Evolutionary conservation across 2,797 vertebrate genomes (phyloP).

Genomic region (Rhodeus uyekii): DNA sequence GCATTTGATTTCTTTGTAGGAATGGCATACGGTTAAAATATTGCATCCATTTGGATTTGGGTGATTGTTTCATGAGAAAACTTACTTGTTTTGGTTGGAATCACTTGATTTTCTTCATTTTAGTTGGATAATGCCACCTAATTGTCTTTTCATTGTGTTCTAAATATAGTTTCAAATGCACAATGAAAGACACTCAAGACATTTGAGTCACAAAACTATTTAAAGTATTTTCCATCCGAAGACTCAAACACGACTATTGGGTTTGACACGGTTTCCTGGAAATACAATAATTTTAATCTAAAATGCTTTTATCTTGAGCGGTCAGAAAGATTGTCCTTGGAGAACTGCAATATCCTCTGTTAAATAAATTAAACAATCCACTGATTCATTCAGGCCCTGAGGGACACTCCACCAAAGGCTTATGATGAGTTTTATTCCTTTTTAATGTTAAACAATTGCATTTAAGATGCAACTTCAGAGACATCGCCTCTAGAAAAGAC

Average conservation of each 20-base stretch:
- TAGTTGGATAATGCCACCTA: background rate
- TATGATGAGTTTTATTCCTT: conserved; percentile 27
- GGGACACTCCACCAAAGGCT: conserved; percentile 26
- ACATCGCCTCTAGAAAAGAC: background rate
- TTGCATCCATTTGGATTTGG: background rate
- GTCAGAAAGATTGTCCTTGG: conserved; percentile 2
- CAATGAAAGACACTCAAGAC: background rate
- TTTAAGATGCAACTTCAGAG: background rate
- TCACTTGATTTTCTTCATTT: background rate
- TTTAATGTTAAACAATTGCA: background rate
- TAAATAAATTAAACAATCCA: conserved; percentile 11
- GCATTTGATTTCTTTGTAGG: background rate
- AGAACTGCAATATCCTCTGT: conserved; percentile 2
- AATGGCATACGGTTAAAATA: background rate
- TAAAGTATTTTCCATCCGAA: background rate
- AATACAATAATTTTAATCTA: background rate
- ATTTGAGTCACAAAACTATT: background rate
- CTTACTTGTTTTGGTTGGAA: background rate
- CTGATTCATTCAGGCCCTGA: background rate
- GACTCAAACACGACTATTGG: background rate
- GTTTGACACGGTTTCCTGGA: background rate
- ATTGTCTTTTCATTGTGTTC: background rate
- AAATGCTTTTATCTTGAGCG: conserved; percentile 39
- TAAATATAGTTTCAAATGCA: background rate
- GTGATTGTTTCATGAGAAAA: background rate